A percentile compares a stretch with the other conserved stretches of the same genome.
These are phyloP conservation scores for Hyla sarda DNA, from an alignment of 2,113 vertebrate genomes.

Conservation along the genomic window DNA sequence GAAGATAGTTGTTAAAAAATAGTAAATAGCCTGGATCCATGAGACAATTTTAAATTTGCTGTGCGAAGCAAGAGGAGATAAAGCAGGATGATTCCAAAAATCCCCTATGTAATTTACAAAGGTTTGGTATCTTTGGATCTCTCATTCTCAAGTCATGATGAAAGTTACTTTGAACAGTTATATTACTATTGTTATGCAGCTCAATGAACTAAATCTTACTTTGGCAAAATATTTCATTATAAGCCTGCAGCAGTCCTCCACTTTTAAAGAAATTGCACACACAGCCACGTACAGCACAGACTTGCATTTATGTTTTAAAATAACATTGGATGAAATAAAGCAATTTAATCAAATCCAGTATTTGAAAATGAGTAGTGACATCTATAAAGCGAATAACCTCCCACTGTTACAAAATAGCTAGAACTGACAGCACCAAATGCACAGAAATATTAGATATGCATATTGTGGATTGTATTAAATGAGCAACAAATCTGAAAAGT, in stretches of 20 bases:
- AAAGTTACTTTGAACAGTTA: constrained; percentile 38
- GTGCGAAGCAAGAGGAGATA: background rate
- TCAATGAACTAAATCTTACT: constrained; percentile 34
- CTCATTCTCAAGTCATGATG: constrained; percentile 38
- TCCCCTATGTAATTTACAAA: constrained; percentile 37
- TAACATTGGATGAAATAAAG: background rate
- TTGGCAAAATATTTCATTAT: constrained; percentile 8
- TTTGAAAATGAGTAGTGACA: constrained; percentile 2
- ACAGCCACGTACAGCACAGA: background rate
- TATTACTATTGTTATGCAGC: constrained; percentile 32
- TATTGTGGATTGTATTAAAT: background rate
- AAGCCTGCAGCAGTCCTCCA: background rate
- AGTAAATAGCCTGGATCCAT: constrained; percentile 1
- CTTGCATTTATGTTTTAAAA: background rate
- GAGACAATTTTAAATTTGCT: constrained; percentile 18
- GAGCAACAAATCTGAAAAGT: background rate
- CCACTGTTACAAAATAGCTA: constrained; percentile 9
- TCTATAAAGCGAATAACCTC: constrained; percentile 1
- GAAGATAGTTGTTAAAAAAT: background rate
- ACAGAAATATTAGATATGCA: background rate
- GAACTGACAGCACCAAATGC: background rate
- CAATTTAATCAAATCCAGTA: background rate
- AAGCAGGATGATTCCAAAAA: constrained; percentile 10
- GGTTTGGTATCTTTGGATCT: constrained; percentile 35
- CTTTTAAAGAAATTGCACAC: background rate